Evolutionary conservation across 2,797 vertebrate genomes (phyloP).

Genomic region (Periparus ater): DNA sequence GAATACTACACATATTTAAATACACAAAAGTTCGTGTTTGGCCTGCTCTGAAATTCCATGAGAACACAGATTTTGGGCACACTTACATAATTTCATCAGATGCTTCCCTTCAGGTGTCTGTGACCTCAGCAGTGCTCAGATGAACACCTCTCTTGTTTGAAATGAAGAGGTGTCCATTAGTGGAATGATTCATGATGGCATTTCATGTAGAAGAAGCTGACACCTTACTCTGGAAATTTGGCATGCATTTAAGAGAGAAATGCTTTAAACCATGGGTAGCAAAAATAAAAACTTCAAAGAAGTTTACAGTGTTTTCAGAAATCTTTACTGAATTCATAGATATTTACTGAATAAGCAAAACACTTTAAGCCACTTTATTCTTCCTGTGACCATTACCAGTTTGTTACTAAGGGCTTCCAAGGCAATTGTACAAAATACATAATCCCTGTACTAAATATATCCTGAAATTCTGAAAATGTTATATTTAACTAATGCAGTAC

Average conservation of each 20-base stretch:
- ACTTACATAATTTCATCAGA: background rate
- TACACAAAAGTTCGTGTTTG: background rate
- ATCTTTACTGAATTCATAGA: background rate
- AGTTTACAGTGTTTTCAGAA: background rate
- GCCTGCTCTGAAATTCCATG: background rate
- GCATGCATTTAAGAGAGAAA: background rate
- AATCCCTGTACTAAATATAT: background rate
- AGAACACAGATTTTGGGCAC: background rate
- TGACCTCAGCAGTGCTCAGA: background rate
- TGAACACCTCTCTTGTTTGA: background rate
- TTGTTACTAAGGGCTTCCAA: background rate
- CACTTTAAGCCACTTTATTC: slow-evolving; percentile 15
- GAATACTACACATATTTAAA: background rate
- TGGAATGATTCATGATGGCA: background rate
- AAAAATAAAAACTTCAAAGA: slow-evolving; percentile 16
- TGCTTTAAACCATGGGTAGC: background rate
- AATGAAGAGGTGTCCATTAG: background rate
- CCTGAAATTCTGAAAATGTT: slow-evolving; percentile 25
- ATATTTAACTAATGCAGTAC: background rate
- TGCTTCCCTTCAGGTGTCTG: background rate
- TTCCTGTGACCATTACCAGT: background rate
- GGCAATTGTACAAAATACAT: slow-evolving; percentile 27
- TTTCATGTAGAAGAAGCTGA: background rate
- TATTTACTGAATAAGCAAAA: slow-evolving; percentile 44
- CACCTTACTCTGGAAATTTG: background rate